Base-by-base conservation (phyloP, 2,888 invertebrate genomes). In the Muscina levida region DNA sequence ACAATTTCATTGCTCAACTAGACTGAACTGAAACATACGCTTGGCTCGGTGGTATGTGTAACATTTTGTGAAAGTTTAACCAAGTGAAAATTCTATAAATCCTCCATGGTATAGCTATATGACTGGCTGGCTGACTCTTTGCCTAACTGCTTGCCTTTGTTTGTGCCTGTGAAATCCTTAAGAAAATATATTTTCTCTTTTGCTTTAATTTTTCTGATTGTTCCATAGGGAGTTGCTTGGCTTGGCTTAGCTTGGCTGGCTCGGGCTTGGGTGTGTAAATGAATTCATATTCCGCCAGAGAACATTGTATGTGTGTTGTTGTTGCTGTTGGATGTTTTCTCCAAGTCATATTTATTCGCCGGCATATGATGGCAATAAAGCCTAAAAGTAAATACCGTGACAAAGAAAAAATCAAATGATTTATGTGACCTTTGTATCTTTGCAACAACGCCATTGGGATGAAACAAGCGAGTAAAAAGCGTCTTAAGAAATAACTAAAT, bases 381-480 rank as follows among this genome's bases (percentile, higher is more conserved):
- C 42, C 53, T 62, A 17, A 31, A 59, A 37, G 37, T 39, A 39
- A 37, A 39, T 39, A 26, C 26, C 53, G 3, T 31, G 26, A 57
- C 1, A 1, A 57, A 31, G 56, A 8, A 46, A 71, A 71, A 48
- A 62, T 48, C 65, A 46, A 11, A 71, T 76, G 76, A 76, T 76
- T 76, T 76, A 76, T 76, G 56, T 44, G 65, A 71, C 71, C 56
- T 71, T 71, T 42, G 42, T 59, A 39, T 31, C 19, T 62, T 13
- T n/a, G 15, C 15, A 17, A 59, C 39, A 59, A 37, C 17, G 39
- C 59, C 39, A 19, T 17, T 19, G 62, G 42, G 22, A 42, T 31
- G 17, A 39, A 11, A 3, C 13, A 39, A 11, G n/a, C 13, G 56
- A n/a, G 31, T 31, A n/a, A 56, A n/a, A n/a, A 56, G 37, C 8